Base-by-base conservation (phyloP, 2,113 vertebrate genomes). In the Rhinolophus ferrumequinum region DNA sequence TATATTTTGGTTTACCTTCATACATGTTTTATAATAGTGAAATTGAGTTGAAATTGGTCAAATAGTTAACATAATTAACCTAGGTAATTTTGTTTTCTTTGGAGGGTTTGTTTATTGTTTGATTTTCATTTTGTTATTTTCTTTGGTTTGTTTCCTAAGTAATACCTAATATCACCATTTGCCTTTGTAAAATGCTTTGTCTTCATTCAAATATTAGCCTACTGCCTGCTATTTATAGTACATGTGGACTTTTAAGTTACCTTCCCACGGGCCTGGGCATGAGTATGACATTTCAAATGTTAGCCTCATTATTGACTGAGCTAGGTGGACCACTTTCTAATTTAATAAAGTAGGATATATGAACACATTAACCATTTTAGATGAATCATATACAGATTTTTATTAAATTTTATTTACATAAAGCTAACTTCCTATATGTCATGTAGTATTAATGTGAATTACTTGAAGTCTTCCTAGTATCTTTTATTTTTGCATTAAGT, bases 1-100 rank as follows among this genome's bases (percentile, higher is more conserved):
- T 22, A 33, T 54, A n/a, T 67, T 73, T 76, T 77, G 35, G 14
- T 88, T 91, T 94, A 28, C 62, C 62, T 82, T 83, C 54, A 30
- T n/a, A 44, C 69, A 22, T 80, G 30, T 72, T 50, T 75, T 70
- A 44, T 62, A 79, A 82, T 30, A 86, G 72, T 77, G 56, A 91
- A 76, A 30, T 50, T 70, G 26, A 88, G 41, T 80, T 89, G 47
- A 75, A 88, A 69, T 58, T 52, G 4, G 4, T 50, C 47, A 92
- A 22, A 69, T 75, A 80, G 11, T 60, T 89, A 96, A 80, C n/a
- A 52, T 47, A 81, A 56, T 47, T 62, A 77, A 81, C 52, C 21
- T 83, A 60, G 58, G 26, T 95, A 54, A 89, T 85, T 84, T 64
- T 80, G 33, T 86, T 75, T 69, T 80, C 35, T 80, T 58, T 58